Evolutionary conservation across 2,113 vertebrate species (phyloP), one percentile per base, ranked within the genome.

Genomic region (Glaucomys volans): DNA sequence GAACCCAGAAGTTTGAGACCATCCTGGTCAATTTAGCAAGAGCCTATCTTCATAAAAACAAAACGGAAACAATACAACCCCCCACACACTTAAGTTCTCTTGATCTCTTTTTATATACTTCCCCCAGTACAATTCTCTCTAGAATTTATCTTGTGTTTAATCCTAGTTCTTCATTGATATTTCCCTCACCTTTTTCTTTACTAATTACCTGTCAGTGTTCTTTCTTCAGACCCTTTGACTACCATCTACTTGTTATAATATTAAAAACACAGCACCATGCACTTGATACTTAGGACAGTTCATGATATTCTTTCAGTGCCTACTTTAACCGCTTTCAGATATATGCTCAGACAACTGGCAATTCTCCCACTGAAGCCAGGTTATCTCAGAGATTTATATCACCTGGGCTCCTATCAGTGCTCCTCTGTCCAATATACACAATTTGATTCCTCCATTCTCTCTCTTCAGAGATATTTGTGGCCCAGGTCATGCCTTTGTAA

Each of bases 331-430:
- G 92, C 69, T 74, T 90, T 83, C 42, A 80, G 47, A 82, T 72
- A 69, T 44, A 12, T 52, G 14, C 32, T 82, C 47, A 67, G 32
- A 76, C n/a, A 62, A 13, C 40, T 64, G 54, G 16, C 76, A 83
- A 30, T 87, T 82, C 74, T 90, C 64, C 22, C 11, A 20, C 5
- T 16, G 69, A 88, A 62, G 42, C 54, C 59, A n/a, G 44, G 40
- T 81, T 93, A 72, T 75, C 47, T 94, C 47, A 83, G 30, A 95
- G 96, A 69, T 90, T 91, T 93, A 13, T 79, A 57, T 71, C 24
- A 32, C 28, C 42, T 54, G 10, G 35, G 20, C 18, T 71, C 54
- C 54, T 30, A n/a, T 91, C 67, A 62, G 18, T 8, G 57, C 26
- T 35, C 52, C 35, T 75, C 32, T 7, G 4, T 0, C 40, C 76